Conservation (phyloP, 2,797 vertebrate genomes). For the Sylvilagus floridanus region DNA sequence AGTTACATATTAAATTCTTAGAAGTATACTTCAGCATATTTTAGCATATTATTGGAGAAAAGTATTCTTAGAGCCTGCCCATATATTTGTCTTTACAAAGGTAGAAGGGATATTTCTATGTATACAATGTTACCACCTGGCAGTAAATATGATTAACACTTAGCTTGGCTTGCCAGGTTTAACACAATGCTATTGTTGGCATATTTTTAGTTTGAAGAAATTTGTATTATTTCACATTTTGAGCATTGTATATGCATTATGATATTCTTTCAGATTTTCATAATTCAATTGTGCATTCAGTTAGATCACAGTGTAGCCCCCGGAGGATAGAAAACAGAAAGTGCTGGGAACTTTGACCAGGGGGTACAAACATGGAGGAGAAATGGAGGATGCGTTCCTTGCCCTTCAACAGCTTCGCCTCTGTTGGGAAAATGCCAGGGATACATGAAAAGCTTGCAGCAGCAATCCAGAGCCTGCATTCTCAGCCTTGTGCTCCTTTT, state of each 20-base stretch:
- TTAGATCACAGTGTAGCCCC: background rate
- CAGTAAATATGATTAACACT: background rate
- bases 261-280: conserved; percentile 40
- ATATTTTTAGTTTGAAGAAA: conserved; percentile 49
- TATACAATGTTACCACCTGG: background rate
- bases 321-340: background rate
- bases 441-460: background rate
- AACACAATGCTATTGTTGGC: background rate
- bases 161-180: conserved; percentile 13
- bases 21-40: background rate
- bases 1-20: background rate
- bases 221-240: conserved; percentile 51
- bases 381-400: background rate
- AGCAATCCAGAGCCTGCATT: background rate
- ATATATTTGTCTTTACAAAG: background rate
- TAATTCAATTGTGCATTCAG: conserved; percentile 16
- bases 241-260: conserved; percentile 39
- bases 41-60: background rate
- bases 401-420: background rate
- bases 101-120: background rate
- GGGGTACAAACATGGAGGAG: background rate
- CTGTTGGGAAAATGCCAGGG: background rate
- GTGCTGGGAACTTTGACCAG: background rate
- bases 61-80: background rate
- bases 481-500: background rate